These are phyloP conservation scores for Alentia gelatinosa DNA, from an alignment of 2,888 invertebrate genomes.

Conservation along the genomic window DNA sequence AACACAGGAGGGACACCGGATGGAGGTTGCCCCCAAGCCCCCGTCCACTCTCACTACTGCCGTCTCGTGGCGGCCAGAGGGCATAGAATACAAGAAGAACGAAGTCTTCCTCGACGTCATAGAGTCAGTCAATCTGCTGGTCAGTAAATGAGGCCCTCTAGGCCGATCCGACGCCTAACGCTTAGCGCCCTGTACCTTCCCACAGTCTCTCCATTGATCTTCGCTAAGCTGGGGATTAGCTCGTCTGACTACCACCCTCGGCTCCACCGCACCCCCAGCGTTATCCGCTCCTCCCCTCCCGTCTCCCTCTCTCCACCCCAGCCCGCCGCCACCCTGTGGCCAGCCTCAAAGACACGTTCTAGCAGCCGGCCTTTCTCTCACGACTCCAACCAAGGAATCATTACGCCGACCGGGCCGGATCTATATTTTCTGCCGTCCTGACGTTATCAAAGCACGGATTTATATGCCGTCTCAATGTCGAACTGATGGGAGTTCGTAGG, in stretches of 20 bases:
- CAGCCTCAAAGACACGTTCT: background rate
- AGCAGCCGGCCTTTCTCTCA: background rate
- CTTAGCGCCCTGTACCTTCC: background rate
- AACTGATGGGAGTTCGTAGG: background rate
- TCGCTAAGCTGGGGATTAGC: background rate
- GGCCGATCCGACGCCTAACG: background rate
- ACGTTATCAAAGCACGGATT: background rate
- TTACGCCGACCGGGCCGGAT: background rate
- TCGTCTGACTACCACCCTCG: background rate
- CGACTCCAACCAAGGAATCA: background rate
- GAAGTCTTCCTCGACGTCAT: conserved; percentile 99
- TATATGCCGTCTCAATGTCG: background rate
- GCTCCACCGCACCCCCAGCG: background rate
- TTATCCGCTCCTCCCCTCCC: background rate
- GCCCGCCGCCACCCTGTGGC: background rate
- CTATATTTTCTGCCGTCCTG: background rate
- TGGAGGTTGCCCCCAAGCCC: conserved; percentile 97
- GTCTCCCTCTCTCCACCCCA: background rate
- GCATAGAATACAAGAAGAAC: conserved; percentile 98
- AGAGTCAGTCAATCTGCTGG: conserved; percentile 95
- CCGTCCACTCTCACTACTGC: conserved; percentile 99
- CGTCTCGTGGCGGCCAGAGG: conserved; percentile 98
- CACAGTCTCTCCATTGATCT: background rate
- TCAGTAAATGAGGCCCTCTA: conserved; percentile 70
- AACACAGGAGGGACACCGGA: conserved; percentile 97